These are phyloP conservation scores for Glaucidium brasilianum DNA, from an alignment of 2,113 vertebrate species.

Conservation along the genomic window DNA sequence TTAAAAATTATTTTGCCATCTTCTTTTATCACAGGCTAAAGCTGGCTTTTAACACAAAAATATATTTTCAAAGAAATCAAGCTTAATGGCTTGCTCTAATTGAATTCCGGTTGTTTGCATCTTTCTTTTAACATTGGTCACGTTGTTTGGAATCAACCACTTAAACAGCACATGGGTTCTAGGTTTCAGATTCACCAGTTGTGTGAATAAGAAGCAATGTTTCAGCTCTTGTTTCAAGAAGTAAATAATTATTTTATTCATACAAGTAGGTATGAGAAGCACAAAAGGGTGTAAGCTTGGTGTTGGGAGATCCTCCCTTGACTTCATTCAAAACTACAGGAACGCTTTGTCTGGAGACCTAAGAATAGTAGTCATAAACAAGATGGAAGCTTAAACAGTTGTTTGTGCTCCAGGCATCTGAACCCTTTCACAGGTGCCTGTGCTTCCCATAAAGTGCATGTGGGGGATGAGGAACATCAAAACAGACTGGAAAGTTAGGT, in stretches of 20 bases:
- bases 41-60: neutral
- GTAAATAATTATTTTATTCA: neutral
- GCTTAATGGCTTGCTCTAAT: neutral
- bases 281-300: neutral
- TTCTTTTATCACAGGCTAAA: neutral
- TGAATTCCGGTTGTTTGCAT: neutral
- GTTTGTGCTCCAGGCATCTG: neutral
- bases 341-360: neutral
- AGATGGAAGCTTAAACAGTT: neutral
- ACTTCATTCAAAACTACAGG: neutral
- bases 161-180: neutral
- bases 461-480: neutral
- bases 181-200: neutral
- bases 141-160: neutral
- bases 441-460: neutral
- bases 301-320: neutral
- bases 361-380: neutral
- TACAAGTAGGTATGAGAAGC: neutral
- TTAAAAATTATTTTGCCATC: neutral
- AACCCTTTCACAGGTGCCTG: neutral
- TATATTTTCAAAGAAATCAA: neutral
- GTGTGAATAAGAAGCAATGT: neutral
- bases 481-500: neutral
- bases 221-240: neutral
- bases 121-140: neutral